Base-by-base conservation (phyloP, 2,113 vertebrate genomes). In the Cinclus mexicanus region DNA sequence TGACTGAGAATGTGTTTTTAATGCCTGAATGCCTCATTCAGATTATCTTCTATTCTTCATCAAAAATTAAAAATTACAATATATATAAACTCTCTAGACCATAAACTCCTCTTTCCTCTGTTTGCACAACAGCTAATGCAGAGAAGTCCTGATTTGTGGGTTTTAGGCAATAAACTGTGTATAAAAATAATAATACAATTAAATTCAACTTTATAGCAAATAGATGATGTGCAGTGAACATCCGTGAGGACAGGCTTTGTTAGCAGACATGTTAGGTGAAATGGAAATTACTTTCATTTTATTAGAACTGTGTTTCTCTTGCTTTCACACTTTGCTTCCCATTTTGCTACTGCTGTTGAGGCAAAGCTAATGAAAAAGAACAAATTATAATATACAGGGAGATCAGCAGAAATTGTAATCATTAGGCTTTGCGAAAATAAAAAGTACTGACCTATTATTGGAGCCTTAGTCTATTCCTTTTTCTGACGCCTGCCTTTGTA, bases 151-250 rank as follows among this genome's bases (percentile, higher is more conserved):
- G 77, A 77, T 65, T 96, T 49, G 56, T 89, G 76, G 18, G 53
- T 93, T 83, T 87, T 71, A 71, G 25, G 69, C 87, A 78, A 70
- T 83, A 78, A 42, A 67, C 16, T 50, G 35, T 76, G 61, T 91
- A 71, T 95, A 94, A 87, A 94, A 97, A 87, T 82, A 96, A 95
- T 95, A 95, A 92, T 94, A 84, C 46, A 92, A 92, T 94, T 87
- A 94, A 96, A 87, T 78, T 84, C 41, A 84, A 68, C 72, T 91
- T 92, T 25, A 52, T 70, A 70, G 31, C 2, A 22, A 92, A 33
- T 28, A 55, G 79, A 88, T 81, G 87, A 88, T 86, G n/a, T 53
- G 56, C 60, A 92, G 65, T 56, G 83, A 95, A 29, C 64, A 49
- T 72, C 78, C 6, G 0, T 89, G 80, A 86, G 13, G 18, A 81